Percentiles rank a stretch among this genome's conserved stretches.
phyloP scores from a whole-genome alignment of 2,797 vertebrate species.

The Clarias fuscus region DNA sequence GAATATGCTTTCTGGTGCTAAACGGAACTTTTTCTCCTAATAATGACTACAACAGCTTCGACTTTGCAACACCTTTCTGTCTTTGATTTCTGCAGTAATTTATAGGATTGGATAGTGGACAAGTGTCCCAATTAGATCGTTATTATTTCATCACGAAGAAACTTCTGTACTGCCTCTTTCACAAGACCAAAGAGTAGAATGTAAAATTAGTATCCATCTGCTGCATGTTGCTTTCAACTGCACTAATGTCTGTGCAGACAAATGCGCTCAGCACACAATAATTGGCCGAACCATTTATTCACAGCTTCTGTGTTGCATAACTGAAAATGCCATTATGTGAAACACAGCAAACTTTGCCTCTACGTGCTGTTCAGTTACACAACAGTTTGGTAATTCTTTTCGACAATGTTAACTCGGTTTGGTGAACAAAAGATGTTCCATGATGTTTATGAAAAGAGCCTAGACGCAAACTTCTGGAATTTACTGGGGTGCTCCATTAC shows the following conservation, averaged over 20 bases:
- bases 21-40: not conserved
- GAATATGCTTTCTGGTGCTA: not conserved
- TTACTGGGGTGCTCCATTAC: not conserved
- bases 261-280: conserved; percentile 53
- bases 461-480: not conserved
- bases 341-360: conserved; percentile 15
- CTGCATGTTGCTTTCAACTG: conserved; percentile 61
- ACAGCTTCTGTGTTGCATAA: conserved; percentile 21
- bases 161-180: conserved; percentile 51
- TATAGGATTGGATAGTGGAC: conserved; percentile 65
- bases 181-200: conserved; percentile 62
- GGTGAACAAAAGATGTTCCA: not conserved
- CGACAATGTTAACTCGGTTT: not conserved
- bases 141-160: conserved; percentile 67
- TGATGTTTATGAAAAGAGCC: not conserved
- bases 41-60: not conserved
- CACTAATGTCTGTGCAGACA: conserved; percentile 62
- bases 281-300: conserved; percentile 51
- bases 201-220: conserved; percentile 65
- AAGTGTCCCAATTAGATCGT: conserved; percentile 72
- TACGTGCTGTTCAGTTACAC: conserved; percentile 20
- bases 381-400: not conserved
- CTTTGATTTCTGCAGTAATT: conserved; percentile 71
- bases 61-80: conserved; percentile 65
- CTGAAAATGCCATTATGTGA: conserved; percentile 12